phyloP scores from a whole-genome alignment of 2,113 vertebrate genomes.

The Piaya cayana region DNA sequence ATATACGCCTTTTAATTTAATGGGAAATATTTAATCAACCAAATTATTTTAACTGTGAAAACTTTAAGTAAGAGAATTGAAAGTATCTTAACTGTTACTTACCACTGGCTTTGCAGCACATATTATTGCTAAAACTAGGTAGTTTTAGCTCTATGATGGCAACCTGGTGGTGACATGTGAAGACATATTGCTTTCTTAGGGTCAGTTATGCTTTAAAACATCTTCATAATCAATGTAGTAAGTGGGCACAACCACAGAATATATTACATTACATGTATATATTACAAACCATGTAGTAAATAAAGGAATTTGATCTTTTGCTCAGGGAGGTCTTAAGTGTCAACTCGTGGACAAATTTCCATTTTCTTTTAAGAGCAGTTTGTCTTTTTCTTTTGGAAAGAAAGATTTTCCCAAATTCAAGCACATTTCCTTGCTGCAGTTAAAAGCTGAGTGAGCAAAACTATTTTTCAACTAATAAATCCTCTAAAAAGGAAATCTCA shows the following conservation, averaged over 20 bases:
- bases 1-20: background rate
- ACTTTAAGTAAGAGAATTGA: background rate
- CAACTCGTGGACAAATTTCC: background rate
- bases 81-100: background rate
- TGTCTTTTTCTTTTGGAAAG: background rate
- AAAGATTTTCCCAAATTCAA: constrained; percentile 3
- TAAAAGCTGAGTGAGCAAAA: constrained; percentile 25
- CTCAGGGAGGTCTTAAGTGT: background rate
- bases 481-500: constrained; percentile 47
- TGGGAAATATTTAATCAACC: background rate
- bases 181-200: background rate
- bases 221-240: background rate
- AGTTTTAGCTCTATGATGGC: background rate
- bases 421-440: background rate
- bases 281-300: background rate
- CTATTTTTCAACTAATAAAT: constrained; percentile 52
- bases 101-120: background rate
- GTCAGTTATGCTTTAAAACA: background rate
- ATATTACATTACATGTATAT: background rate
- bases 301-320: background rate
- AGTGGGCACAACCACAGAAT: background rate
- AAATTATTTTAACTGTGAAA: background rate
- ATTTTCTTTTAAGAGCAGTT: background rate
- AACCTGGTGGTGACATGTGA: background rate
- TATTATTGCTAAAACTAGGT: background rate